Conservation (phyloP, 1,140 invertebrate species). For the Cydia pomonella region DNA sequence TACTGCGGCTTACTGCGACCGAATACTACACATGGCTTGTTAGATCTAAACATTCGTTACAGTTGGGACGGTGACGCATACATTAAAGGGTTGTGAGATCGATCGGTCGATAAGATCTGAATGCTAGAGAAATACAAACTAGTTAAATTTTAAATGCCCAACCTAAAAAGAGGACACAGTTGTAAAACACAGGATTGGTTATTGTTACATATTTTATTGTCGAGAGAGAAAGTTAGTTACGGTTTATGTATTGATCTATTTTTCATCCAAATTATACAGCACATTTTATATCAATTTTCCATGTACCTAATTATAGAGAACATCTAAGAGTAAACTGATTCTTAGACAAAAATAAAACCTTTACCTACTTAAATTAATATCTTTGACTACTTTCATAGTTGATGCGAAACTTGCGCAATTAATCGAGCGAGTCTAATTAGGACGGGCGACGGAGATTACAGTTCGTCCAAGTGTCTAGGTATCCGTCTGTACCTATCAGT, state of each 20-base stretch:
- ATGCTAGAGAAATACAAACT: slow-evolving; percentile 66
- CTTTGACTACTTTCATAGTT: slow-evolving; percentile 53
- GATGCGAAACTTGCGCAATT: slow-evolving; percentile 46
- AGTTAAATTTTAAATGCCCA: slow-evolving; percentile 61
- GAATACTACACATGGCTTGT: slow-evolving; percentile 42
- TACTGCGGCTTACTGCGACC: slow-evolving; percentile 11
- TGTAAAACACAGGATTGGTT: slow-evolving; percentile 62
- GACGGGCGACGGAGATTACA: slow-evolving; percentile 50
- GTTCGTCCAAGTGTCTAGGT: slow-evolving; percentile 30
- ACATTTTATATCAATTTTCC: slow-evolving; percentile 46
- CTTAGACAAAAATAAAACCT: too few relatives aligned
- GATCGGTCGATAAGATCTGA: slow-evolving; percentile 68
- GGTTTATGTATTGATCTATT: slow-evolving; percentile 65
- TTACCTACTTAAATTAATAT: too few relatives aligned
- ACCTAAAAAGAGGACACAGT: slow-evolving; percentile 54
- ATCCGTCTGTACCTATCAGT: neutral
- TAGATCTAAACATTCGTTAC: slow-evolving; percentile 53
- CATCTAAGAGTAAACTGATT: too few relatives aligned
- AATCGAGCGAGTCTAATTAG: neutral
- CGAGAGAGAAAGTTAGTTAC: slow-evolving; percentile 58
- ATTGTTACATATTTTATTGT: slow-evolving; percentile 71
- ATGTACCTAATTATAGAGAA: too few relatives aligned
- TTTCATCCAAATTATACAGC: slow-evolving; percentile 70
- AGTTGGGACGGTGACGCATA: slow-evolving; percentile 57
- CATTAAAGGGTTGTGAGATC: slow-evolving; percentile 68